phyloP scores from a whole-genome alignment of 1,140 invertebrate genomes.

The Asobara japonica region DNA sequence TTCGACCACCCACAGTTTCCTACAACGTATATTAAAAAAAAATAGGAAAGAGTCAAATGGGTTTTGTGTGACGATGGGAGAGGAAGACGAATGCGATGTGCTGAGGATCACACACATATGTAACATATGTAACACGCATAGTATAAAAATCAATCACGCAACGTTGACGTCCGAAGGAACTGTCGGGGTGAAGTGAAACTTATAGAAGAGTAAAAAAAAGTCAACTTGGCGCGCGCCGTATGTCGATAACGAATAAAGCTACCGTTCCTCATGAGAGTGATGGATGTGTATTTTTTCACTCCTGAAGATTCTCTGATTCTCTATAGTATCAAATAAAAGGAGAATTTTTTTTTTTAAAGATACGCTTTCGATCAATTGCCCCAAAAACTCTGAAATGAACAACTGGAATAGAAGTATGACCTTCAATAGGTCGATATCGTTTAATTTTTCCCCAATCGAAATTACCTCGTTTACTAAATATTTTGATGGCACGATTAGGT shows the following conservation, averaged over 20 bases:
- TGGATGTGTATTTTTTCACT: constrained; percentile 36
- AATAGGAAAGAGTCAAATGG: constrained; percentile 6
- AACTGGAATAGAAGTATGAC: no score
- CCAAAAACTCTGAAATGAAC: no score
- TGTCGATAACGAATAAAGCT: constrained; percentile 45
- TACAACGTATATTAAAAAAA: constrained; percentile 8
- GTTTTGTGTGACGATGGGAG: not conserved
- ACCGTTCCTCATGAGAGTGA: constrained; percentile 35
- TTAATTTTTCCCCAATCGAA: no score
- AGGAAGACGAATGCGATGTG: constrained; percentile 25
- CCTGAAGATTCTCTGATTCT: constrained; percentile 26
- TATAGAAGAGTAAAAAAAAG: not conserved
- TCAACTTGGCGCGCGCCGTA: constrained; percentile 34
- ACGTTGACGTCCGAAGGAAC: constrained; percentile 47
- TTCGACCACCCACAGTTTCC: not conserved
- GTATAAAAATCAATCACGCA: constrained; percentile 57
- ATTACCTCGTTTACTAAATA: no score
- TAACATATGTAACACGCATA: constrained; percentile 48
- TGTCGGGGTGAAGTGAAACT: constrained; percentile 12
- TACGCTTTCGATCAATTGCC: no score
- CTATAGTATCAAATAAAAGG: not conserved
- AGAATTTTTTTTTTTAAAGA: no score
- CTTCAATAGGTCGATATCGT: no score
- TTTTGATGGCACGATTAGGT: no score
- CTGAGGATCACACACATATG: constrained; percentile 25